A percentile compares a stretch with the other conserved stretches of the same genome.
phyloP scores from a whole-genome alignment of 2,113 vertebrate genomes.

The Megalops atlanticus region DNA sequence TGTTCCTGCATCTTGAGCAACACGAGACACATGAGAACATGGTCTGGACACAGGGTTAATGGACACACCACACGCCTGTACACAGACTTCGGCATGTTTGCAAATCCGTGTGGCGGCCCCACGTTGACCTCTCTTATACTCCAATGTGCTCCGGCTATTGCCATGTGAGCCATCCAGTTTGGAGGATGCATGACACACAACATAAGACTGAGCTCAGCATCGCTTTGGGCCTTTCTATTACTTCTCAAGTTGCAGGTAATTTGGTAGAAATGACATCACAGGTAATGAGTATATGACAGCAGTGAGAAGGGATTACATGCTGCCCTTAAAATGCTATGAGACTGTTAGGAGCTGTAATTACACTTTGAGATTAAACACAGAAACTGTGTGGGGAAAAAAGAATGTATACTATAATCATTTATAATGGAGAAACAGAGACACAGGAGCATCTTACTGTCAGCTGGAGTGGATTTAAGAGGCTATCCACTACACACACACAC shows the following conservation, averaged over 20 bases:
- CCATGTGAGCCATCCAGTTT: not conserved
- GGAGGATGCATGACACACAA: not conserved
- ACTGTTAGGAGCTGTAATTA: not conserved
- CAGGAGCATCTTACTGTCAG: not conserved
- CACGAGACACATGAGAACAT: constrained; percentile 23
- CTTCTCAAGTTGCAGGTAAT: not conserved
- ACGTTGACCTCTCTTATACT: not conserved
- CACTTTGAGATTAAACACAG: not conserved
- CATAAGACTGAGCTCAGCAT: not conserved
- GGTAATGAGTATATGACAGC: not conserved
- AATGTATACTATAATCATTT: not conserved
- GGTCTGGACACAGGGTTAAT: constrained; percentile 25
- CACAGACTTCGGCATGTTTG: not conserved
- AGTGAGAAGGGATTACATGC: not conserved
- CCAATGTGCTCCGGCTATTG: not conserved
- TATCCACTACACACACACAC: not conserved
- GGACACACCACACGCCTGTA: not conserved
- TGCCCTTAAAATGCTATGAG: not conserved
- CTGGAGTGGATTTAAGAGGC: not conserved
- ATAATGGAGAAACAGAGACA: not conserved
- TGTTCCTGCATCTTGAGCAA: constrained; percentile 32
- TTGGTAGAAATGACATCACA: not conserved
- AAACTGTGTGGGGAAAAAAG: no score
- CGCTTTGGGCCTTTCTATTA: not conserved
- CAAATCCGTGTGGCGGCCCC: not conserved